These are phyloP conservation scores for Furcifer pardalis DNA, from an alignment of 2,797 vertebrate species.

Conservation along the genomic window DNA sequence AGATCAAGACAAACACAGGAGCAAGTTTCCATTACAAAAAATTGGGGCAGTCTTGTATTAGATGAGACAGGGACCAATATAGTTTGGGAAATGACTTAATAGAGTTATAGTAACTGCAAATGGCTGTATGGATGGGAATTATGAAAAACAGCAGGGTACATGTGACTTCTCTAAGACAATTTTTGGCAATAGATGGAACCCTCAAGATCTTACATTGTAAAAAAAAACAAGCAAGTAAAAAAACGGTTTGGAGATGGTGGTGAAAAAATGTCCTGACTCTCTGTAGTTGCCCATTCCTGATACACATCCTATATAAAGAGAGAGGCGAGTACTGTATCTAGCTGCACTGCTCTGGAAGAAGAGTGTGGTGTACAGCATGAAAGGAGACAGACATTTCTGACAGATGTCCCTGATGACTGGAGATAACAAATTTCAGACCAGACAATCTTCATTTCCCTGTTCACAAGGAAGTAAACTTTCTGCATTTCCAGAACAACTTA, in stretches of 20 bases:
- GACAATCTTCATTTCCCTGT: neutral
- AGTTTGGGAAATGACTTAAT: neutral
- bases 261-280: too few species aligned
- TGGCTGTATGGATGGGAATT: too few species aligned
- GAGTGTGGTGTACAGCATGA: neutral
- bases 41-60: neutral
- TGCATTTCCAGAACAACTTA: slow-evolving; percentile 66
- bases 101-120: too few species aligned
- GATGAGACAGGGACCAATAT: neutral
- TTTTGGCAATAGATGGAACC: too few species aligned
- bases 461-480: neutral
- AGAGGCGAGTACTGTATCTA: too few species aligned
- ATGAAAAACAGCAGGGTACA: neutral
- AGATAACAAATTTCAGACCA: slow-evolving; percentile 7
- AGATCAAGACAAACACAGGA: neutral
- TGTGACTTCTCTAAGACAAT: neutral
- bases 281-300: too few species aligned
- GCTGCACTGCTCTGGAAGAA: neutral
- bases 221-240: too few species aligned
- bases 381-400: too few species aligned
- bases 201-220: too few species aligned
- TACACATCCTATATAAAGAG: too few species aligned
- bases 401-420: neutral
- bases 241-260: too few species aligned
- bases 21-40: neutral